These are phyloP conservation scores for Myripristis murdjan DNA, from an alignment of 2,797 vertebrate genomes.

Conservation along the genomic window DNA sequence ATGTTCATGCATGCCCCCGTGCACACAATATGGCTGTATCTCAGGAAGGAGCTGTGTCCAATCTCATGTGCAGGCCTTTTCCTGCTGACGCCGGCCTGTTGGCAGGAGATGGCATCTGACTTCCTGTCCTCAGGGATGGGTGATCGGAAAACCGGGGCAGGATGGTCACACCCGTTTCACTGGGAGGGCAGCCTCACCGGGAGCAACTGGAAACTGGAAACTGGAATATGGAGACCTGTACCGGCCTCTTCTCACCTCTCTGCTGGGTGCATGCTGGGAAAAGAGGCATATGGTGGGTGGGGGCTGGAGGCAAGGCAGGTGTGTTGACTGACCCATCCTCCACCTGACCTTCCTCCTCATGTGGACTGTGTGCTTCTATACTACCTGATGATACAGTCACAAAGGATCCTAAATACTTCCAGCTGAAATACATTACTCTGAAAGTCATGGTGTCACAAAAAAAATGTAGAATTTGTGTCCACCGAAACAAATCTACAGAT, in stretches of 20 bases:
- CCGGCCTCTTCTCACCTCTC: too few species aligned
- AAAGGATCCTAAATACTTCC: too few species aligned
- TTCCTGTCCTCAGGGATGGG: conserved; percentile 52
- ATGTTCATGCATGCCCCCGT: neutral
- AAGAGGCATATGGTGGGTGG: neutral
- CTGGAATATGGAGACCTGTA: conserved; percentile 24
- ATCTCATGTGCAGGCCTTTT: conserved; percentile 41
- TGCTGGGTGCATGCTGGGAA: too few species aligned
- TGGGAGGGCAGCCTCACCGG: conserved; percentile 1
- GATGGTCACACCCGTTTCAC: conserved; percentile 31
- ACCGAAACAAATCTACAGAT: too few species aligned
- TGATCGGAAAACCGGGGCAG: conserved; percentile 24
- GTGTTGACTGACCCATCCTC: too few species aligned
- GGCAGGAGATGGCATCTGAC: conserved; percentile 21
- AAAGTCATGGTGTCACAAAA: too few species aligned
- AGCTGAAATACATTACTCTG: too few species aligned
- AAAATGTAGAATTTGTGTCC: too few species aligned
- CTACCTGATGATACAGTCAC: too few species aligned
- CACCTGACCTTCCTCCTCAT: too few species aligned
- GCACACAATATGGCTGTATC: neutral
- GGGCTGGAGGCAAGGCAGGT: neutral
- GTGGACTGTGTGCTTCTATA: too few species aligned
- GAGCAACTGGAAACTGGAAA: neutral
- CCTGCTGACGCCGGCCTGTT: conserved; percentile 46
- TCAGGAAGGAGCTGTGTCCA: conserved; percentile 60